Percentiles rank a stretch among this genome's conserved stretches.
phyloP scores from a whole-genome alignment of 2,888 invertebrate genomes.

The Fabriciana adippe region DNA sequence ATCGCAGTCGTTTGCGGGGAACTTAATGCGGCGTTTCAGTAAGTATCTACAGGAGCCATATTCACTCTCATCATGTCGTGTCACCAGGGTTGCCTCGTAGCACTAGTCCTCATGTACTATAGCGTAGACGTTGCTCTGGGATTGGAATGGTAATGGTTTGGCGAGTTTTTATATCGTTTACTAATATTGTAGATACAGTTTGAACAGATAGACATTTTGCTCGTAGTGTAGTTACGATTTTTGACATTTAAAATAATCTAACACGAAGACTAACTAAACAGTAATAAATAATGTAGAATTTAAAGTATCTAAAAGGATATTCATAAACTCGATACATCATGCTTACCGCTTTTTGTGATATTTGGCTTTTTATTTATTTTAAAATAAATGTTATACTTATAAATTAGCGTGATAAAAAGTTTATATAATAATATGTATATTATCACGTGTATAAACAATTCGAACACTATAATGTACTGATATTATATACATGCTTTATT shows the following conservation, averaged over 20 bases:
- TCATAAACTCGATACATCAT: constrained; percentile 40
- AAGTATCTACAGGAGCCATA: constrained; percentile 83
- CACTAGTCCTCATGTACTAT: constrained; percentile 59
- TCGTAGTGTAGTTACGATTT: constrained; percentile 69
- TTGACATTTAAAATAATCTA: constrained; percentile 33
- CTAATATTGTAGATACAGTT: constrained; percentile 61
- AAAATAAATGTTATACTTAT: constrained; percentile 45
- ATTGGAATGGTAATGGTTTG: constrained; percentile 74
- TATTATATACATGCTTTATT: constrained; percentile 14
- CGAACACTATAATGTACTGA: constrained; percentile 44
- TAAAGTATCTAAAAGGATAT: constrained; percentile 10
- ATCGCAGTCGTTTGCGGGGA: constrained; percentile 85
- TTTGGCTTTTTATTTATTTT: constrained; percentile 76
- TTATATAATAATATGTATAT: constrained; percentile 39
- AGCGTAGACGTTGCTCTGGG: constrained; percentile 63
- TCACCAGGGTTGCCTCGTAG: constrained; percentile 52
- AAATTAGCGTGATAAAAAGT: constrained; percentile 20
- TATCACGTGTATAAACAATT: constrained; percentile 48
- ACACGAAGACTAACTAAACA: constrained; percentile 14
- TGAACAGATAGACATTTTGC: constrained; percentile 56
- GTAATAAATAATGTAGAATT: constrained; percentile 13
- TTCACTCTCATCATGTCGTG: constrained; percentile 47
- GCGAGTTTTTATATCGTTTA: constrained; percentile 60
- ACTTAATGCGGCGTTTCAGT: constrained; percentile 93
- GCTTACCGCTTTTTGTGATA: constrained; percentile 78